Evolutionary conservation across 2,113 vertebrate species (phyloP).

Genomic region (Corythornis madagascariensis): DNA sequence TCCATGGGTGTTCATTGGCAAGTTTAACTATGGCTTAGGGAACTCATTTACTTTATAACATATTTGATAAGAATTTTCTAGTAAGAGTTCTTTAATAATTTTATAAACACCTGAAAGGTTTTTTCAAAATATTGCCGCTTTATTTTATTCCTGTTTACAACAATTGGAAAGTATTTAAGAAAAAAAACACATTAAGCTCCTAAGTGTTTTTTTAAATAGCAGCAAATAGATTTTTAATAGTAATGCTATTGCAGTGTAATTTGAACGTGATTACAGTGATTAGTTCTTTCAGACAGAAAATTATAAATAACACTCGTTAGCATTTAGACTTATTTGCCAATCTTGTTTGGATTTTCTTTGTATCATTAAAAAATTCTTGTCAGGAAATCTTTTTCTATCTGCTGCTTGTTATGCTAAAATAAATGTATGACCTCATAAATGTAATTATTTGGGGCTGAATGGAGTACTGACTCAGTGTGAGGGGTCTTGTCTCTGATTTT

Average conservation of each 20-base stretch:
- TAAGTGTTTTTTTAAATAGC: neutral
- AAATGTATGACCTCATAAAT: neutral
- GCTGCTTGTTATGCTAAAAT: neutral
- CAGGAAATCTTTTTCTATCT: neutral
- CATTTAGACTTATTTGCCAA: neutral
- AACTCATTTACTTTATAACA: neutral
- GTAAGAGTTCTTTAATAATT: neutral
- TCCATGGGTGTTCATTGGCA: neutral
- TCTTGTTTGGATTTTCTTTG: neutral
- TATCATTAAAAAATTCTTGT: neutral
- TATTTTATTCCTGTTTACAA: neutral
- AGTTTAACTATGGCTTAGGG: neutral
- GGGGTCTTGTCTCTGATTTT: neutral
- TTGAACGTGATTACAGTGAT: slow-evolving; percentile 16
- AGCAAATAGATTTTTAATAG: neutral
- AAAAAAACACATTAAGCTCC: neutral
- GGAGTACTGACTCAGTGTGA: neutral
- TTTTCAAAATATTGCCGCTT: neutral
- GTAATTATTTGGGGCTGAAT: neutral
- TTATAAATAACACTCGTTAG: neutral
- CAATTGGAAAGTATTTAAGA: neutral
- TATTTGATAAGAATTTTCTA: neutral
- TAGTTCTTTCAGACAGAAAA: slow-evolving; percentile 10
- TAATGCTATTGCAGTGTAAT: neutral
- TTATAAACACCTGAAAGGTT: neutral